These are phyloP conservation scores for Drosophila kanekoi DNA, from an alignment of 2,888 invertebrate genomes.

Conservation along the genomic window DNA sequence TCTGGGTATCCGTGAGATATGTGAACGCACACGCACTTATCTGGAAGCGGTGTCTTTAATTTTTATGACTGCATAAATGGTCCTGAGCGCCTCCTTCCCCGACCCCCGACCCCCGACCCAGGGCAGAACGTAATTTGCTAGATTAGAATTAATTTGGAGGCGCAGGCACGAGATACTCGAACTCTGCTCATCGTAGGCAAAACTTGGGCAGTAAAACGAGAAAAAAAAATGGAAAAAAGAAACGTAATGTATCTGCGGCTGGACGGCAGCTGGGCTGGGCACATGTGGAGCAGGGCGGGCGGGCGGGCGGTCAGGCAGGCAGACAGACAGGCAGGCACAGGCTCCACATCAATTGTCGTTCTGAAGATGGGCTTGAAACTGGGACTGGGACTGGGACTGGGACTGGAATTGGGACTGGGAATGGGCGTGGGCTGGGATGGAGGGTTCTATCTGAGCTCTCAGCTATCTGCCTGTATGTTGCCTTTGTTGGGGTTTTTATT, in stretches of 20 bases:
- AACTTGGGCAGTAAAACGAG: conserved; percentile 60
- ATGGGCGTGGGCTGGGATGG: background rate
- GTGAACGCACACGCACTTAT: conserved; percentile 69
- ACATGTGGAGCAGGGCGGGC: conserved; percentile 23
- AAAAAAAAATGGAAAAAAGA: conserved; percentile 13
- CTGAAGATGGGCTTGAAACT: conserved; percentile 65
- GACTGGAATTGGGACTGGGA: background rate
- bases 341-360: conserved; percentile 80
- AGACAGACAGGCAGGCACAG: conserved; percentile 37
- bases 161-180: conserved; percentile 41
- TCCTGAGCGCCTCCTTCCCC: conserved; percentile 27
- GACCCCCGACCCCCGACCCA: background rate
- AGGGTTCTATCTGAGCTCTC: conserved; percentile 21
- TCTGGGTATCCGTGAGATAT: conserved; percentile 21
- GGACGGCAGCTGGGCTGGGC: conserved; percentile 7
- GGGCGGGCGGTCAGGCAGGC: conserved; percentile 1
- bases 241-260: conserved; percentile 51
- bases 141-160: conserved; percentile 80
- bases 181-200: conserved; percentile 45
- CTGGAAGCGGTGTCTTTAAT: conserved; percentile 73
- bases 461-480: conserved; percentile 45
- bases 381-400: conserved; percentile 10
- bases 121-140: conserved; percentile 72
- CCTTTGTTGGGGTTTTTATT: conserved; percentile 75
- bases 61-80: conserved; percentile 80